phyloP scores from a whole-genome alignment of 2,113 vertebrate species.

The Arizona elegans region DNA sequence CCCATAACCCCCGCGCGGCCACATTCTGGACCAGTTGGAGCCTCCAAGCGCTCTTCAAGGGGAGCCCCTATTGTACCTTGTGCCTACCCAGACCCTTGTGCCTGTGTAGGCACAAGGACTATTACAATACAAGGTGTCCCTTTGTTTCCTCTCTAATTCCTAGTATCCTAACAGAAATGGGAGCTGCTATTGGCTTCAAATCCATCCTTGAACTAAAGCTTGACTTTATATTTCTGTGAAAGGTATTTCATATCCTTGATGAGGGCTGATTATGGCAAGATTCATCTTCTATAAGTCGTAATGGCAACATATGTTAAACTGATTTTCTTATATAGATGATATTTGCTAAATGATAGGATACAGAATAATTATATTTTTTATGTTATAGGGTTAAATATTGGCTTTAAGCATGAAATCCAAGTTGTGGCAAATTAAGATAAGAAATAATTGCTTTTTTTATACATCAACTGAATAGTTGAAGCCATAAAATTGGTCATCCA shows the following conservation, averaged over 20 bases:
- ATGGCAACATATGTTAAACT: background rate
- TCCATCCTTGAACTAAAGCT: background rate
- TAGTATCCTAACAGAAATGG: background rate
- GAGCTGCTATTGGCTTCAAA: background rate
- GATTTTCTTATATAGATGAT: background rate
- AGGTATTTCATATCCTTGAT: background rate
- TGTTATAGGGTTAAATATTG: background rate
- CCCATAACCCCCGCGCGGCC: no score
- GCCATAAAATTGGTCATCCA: background rate
- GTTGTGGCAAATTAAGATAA: background rate
- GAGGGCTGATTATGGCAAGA: background rate
- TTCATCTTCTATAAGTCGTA: background rate
- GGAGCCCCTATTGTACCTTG: no score
- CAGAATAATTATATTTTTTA: background rate
- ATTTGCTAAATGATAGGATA: background rate
- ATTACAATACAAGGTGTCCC: background rate
- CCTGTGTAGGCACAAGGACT: no score
- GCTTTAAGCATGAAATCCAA: background rate
- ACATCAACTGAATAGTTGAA: background rate
- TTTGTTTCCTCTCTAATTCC: background rate
- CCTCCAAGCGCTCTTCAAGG: no score
- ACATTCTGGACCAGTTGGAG: no score
- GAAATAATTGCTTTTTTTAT: background rate
- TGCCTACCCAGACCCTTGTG: no score
- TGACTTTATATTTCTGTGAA: background rate